Evolutionary conservation across 2,113 vertebrate species (phyloP).

Genomic region (Elaphurus davidianus): DNA sequence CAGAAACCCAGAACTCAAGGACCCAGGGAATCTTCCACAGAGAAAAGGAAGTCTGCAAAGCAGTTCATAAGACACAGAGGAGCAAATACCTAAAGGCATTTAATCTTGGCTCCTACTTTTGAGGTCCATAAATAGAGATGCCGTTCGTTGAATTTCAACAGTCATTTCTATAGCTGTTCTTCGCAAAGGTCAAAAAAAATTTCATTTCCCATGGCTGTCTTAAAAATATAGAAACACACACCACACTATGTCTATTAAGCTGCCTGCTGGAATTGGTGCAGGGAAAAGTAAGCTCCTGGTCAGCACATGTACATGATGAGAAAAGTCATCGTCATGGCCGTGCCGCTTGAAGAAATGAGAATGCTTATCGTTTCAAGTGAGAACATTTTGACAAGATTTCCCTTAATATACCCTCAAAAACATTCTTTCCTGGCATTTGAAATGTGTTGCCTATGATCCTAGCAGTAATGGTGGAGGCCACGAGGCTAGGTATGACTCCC

Average conservation of each 20-base stretch:
- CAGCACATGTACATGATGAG: not conserved
- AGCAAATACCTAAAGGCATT: not conserved
- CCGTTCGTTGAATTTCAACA: not conserved
- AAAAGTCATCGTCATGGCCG: rapidly evolving
- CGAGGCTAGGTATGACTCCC: rapidly evolving
- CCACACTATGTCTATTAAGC: not conserved
- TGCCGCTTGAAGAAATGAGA: not conserved
- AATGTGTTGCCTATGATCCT: not conserved
- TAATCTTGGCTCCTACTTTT: not conserved
- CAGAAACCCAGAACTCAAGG: not conserved
- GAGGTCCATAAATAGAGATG: conserved; percentile 14
- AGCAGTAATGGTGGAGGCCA: rapidly evolving
- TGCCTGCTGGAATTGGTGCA: not conserved
- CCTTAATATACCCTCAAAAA: not conserved
- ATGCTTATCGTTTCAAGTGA: not conserved
- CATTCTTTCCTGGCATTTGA: not conserved
- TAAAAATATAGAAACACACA: not conserved
- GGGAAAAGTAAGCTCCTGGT: not conserved
- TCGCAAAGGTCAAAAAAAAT: conserved; percentile 25
- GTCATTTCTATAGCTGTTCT: conserved; percentile 11
- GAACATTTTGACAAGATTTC: conserved; percentile 6
- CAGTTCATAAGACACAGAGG: not conserved
- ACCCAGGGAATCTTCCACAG: not conserved
- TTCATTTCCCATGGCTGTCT: not conserved
- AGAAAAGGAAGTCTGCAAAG: not conserved